Evolutionary conservation across 2,888 invertebrate genomes (phyloP).

Genomic region (Sepioteuthis lessoniana): DNA sequence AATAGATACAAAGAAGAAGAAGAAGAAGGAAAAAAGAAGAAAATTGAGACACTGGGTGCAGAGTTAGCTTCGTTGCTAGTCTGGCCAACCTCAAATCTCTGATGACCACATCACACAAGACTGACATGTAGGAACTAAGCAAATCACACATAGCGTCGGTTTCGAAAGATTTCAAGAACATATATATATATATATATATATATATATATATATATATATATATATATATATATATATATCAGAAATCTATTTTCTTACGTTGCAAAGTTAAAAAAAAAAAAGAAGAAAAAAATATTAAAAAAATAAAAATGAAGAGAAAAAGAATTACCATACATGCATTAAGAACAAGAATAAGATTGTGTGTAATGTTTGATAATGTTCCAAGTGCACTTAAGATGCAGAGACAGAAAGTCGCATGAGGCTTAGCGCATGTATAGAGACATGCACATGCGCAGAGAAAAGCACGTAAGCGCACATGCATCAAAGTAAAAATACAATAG

Average conservation of each 20-base stretch:
- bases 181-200: too few species aligned
- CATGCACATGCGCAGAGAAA: background rate
- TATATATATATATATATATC: background rate
- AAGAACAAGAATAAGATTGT: constrained; percentile 13
- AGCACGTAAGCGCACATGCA: too few species aligned
- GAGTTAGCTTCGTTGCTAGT: background rate
- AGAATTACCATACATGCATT: background rate
- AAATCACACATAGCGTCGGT: background rate
- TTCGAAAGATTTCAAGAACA: background rate
- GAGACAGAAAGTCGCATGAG: background rate
- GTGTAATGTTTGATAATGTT: constrained; percentile 23
- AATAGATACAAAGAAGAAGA: too few species aligned
- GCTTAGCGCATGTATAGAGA: background rate
- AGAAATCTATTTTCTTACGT: background rate
- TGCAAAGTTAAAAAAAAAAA: background rate
- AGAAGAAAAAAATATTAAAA: background rate
- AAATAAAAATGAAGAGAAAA: background rate
- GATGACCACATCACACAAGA: background rate
- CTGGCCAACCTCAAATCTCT: background rate
- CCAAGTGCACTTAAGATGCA: background rate
- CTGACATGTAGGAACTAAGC: background rate
- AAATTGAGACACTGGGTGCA: background rate
- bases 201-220: too few species aligned
- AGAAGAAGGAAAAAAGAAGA: too few species aligned
- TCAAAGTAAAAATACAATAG: too few species aligned